Percentiles rank a stretch among this genome's conserved stretches.
phyloP scores from a whole-genome alignment of 2,113 vertebrate genomes.

The Oreotrochilus melanogaster region DNA sequence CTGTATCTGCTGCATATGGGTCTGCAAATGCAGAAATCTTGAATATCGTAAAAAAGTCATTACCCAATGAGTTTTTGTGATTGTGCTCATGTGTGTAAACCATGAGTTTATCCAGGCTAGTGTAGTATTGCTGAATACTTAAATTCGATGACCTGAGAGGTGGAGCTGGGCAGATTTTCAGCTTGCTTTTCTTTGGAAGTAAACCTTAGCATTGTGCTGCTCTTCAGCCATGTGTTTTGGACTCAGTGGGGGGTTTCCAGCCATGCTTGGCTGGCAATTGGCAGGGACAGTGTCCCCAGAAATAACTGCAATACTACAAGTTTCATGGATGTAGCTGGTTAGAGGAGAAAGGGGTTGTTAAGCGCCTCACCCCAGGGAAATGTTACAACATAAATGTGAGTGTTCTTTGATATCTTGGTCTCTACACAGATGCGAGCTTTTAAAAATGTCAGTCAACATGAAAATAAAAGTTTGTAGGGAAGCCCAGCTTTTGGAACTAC shows the following conservation, averaged over 20 bases:
- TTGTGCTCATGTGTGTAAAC: neutral
- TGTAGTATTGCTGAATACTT: neutral
- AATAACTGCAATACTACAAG: neutral
- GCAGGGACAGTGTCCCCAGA: neutral
- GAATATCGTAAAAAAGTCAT: neutral
- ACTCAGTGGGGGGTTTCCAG: neutral
- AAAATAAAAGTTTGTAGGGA: neutral
- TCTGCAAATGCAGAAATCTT: neutral
- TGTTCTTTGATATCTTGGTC: neutral
- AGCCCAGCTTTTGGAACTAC: neutral
- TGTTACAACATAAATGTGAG: neutral
- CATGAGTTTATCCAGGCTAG: neutral
- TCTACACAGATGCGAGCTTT: neutral
- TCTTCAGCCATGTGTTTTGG: neutral
- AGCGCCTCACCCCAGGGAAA: neutral
- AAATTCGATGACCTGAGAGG: neutral
- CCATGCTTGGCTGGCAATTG: neutral
- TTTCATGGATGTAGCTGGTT: neutral
- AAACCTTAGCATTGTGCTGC: neutral
- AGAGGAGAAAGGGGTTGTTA: neutral
- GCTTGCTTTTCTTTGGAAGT: neutral
- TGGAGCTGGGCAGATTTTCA: neutral
- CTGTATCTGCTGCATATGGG: neutral
- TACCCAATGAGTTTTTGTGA: neutral
- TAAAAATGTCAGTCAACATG: neutral